Base-by-base conservation (phyloP, 2,888 invertebrate species). In the Plagodis dolabraria region DNA sequence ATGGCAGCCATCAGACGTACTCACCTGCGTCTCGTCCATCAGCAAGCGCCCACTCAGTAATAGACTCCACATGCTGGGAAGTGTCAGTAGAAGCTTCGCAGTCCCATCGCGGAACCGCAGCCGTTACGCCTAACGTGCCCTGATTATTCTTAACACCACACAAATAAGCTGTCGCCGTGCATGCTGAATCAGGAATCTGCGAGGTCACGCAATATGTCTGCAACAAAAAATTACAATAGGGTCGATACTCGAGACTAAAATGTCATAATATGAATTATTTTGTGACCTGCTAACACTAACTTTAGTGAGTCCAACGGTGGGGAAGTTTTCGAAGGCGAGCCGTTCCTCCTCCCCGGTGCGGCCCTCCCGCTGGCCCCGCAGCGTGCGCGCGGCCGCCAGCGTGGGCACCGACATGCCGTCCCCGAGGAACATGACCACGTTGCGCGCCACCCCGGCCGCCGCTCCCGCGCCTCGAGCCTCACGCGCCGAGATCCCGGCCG, bases 401-500 rank as follows among this genome's bases (percentile, higher is more conserved):
- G 96, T 96, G 10, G 95, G 91, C 57, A 96, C 86, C 0, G 95
- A 95, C 95, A 96, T 95, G 44, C 96, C 96, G 83, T 96, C 96
- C 9, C 96, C 96, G 58, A 96, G 79, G 80, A 96, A 95, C 76
- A 96, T 84, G 61, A 96, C 94, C 6, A 95, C 84, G 81, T 95
- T 95, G 66, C 87, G 87, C 8, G 94, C 93, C 60, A 85, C 38
- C 33, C 33, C 12, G 51, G 49, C 40, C 0, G 9, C 68, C 53
- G 38, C 43, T 46, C 22, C 33, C 40, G 55, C 52, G 60, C 47
- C 62, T 52, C 5, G 94, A 94, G 40, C 62, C 49, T 60, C 63
- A 35, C 70, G 67, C 33, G 70, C 75, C 47, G 68, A 65, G 40
- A 56, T 63, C 22, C 58, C 67, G 5, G 57, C 67, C 43, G 60